Evolutionary conservation across 2,797 vertebrate genomes (phyloP).

Genomic region (Sebastolobus alascanus): DNA sequence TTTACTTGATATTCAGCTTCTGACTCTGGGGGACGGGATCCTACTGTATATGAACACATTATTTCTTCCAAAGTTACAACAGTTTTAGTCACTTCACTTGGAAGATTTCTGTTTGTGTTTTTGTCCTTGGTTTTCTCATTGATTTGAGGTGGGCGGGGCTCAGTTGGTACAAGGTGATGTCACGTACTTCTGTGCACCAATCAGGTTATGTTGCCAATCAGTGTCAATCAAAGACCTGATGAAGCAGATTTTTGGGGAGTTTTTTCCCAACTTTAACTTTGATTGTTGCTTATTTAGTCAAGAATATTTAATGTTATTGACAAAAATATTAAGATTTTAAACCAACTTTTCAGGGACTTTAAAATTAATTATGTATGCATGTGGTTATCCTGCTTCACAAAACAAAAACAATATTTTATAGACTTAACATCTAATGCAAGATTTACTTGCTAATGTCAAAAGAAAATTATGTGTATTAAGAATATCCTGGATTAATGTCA

Average conservation of each 20-base stretch:
- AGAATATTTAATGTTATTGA: not conserved
- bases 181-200: not conserved
- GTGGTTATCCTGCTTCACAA: not conserved
- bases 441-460: not conserved
- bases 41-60: too few species aligned
- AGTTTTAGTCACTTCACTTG: too few species aligned
- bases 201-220: not conserved
- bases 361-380: not conserved
- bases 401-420: constrained; percentile 2
- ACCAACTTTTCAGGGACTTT: not conserved
- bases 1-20: not conserved
- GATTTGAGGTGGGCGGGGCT: too few species aligned
- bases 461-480: not conserved
- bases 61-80: too few species aligned
- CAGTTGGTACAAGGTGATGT: not conserved
- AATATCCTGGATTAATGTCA: not conserved
- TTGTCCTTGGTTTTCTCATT: not conserved
- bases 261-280: not conserved
- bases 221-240: not conserved
- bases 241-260: not conserved
- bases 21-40: too few species aligned
- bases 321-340: not conserved
- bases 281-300: not conserved
- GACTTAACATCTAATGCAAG: not conserved
- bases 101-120: not conserved